These are phyloP conservation scores for Uloborus diversus DNA, from an alignment of 1,140 invertebrate genomes.

Conservation along the genomic window DNA sequence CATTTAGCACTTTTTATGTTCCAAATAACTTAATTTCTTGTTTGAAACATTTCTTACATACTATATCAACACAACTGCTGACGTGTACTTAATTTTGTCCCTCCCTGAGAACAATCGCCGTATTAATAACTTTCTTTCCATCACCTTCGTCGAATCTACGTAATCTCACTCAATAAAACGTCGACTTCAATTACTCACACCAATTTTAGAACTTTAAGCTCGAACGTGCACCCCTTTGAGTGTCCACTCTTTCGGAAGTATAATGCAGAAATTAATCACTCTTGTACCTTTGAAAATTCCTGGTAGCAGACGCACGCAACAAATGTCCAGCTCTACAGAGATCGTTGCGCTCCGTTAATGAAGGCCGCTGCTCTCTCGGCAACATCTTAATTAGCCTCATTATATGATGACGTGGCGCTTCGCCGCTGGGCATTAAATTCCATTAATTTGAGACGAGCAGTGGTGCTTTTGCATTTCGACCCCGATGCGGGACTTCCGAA, in stretches of 20 bases:
- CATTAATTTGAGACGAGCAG: constrained; percentile 31
- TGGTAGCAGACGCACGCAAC: neutral
- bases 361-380: constrained; percentile 16
- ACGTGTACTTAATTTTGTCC: no score
- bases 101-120: no score
- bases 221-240: neutral
- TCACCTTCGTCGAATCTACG: no score
- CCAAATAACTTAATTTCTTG: no score
- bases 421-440: constrained; percentile 28
- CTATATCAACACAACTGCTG: no score
- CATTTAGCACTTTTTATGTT: no score
- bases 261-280: neutral
- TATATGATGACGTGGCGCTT: constrained; percentile 30
- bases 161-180: no score
- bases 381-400: constrained; percentile 43
- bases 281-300: neutral
- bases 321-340: neutral
- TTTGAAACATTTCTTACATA: no score
- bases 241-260: no score
- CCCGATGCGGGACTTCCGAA: neutral
- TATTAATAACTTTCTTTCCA: no score
- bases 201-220: neutral
- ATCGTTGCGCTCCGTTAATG: neutral
- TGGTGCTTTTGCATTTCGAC: neutral
- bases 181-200: no score